Base-by-base conservation (phyloP, 2,113 vertebrate genomes). In the Donacobius atricapilla region DNA sequence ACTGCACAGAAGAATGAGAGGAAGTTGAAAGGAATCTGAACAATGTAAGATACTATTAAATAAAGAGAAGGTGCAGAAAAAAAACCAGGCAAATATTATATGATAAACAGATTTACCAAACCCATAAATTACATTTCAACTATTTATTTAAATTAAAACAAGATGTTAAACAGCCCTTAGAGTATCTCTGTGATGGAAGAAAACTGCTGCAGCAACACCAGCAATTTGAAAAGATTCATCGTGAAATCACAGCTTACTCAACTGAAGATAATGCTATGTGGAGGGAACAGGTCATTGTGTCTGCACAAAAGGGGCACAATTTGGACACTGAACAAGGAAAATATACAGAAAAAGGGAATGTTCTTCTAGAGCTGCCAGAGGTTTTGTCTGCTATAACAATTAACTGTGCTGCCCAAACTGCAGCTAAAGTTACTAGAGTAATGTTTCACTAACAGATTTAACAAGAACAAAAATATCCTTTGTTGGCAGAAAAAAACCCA, bases 151-250 rank as follows among this genome's bases (percentile, higher is more conserved):
- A 98, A 54, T 79, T 98, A 89, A 19, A 42, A 56, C 35, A 77
- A 37, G 90, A 95, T 9, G 66, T 97, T 56, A 85, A 69, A 4
- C 31, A 82, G n/a, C 23, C 89, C 70, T 89, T 98, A 90, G 47
- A 82, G 39, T 92, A 97, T 27, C 35, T 96, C 30, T 97, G 98
- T 53, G 95, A 98, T 31, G 84, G 42, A 69, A 88, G 97, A 64
- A 98, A 97, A 86, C 69, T 98, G 42, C 80, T 98, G 64, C 97
- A 97, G 95, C 83, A 98, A 73, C 96, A 98, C 45, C 89, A 96
- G 77, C 68, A 90, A 69, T 94, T 97, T 28, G 91, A 88, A 57
- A 96, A 91, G 39, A 63, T 89, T 44, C 70, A 80, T 30, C 47
- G 6, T 12, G 47, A 45, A 45, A 91, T 83, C 57, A 56, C 61